Percentiles rank a stretch among this genome's conserved stretches.
Evolutionary conservation across 2,888 invertebrate species (phyloP).

Genomic region (Drosophila maculinotata): DNA sequence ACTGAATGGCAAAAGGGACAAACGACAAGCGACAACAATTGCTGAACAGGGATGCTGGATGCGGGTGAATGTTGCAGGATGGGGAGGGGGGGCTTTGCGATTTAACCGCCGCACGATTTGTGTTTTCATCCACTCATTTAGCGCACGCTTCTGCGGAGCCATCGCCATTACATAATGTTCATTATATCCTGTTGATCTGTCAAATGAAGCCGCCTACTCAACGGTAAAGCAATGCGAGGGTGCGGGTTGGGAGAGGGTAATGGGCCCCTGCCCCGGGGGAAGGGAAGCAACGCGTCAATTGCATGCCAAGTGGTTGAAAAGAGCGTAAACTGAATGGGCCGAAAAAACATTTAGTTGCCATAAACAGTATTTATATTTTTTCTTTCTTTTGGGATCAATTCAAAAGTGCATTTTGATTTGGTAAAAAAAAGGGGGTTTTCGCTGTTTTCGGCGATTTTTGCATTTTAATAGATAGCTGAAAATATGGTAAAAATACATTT

Average conservation of each 20-base stretch:
- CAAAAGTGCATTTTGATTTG: no score
- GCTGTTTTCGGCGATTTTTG: not conserved
- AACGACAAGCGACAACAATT: constrained; percentile 51
- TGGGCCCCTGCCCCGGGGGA: not conserved
- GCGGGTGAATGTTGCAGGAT: not conserved
- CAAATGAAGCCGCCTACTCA: constrained; percentile 57
- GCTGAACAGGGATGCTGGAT: constrained; percentile 8
- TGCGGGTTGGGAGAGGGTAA: no score
- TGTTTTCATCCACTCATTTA: constrained; percentile 73
- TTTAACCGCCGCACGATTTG: constrained; percentile 30
- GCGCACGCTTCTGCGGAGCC: constrained; percentile 62
- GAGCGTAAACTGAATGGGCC: not conserved
- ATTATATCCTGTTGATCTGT: constrained; percentile 80
- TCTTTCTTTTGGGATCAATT: not conserved
- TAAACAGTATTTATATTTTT: constrained; percentile 20
- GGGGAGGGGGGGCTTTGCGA: not conserved
- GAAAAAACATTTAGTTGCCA: constrained; percentile 29
- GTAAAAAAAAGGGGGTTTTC: not conserved
- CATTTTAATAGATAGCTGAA: no score
- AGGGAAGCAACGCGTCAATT: constrained; percentile 47
- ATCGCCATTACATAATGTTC: constrained; percentile 73
- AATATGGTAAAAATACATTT: no score
- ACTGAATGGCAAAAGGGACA: constrained; percentile 54
- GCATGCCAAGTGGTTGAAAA: constrained; percentile 48
- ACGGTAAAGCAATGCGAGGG: constrained; percentile 18